Evolutionary conservation across 2,113 vertebrate species (phyloP).

Genomic region (Hippopotamus amphibius): DNA sequence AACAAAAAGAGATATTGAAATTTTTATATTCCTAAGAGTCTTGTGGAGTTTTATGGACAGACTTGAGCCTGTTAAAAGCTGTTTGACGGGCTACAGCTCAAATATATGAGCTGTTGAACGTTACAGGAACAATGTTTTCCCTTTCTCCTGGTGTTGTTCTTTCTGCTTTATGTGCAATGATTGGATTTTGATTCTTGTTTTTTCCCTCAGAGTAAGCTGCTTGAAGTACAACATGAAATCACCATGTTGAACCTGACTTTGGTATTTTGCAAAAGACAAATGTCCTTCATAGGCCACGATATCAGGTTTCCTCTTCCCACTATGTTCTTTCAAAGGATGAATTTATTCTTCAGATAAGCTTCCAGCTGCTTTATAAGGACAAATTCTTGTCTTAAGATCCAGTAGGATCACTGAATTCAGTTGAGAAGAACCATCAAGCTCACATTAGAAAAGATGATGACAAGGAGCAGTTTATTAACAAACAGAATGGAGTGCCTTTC

Average conservation of each 20-base stretch:
- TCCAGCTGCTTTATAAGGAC: background rate
- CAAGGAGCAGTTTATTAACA: background rate
- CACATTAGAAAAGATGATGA: background rate
- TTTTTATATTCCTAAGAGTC: background rate
- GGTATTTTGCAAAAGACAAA: slow-evolving; percentile 28
- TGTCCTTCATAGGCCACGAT: background rate
- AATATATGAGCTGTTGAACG: background rate
- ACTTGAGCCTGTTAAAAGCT: background rate
- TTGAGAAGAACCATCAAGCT: background rate
- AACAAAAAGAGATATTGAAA: background rate
- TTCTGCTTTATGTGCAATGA: background rate
- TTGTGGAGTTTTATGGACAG: background rate
- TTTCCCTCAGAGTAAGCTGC: slow-evolving; percentile 9
- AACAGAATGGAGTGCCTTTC: background rate
- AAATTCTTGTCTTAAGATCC: background rate
- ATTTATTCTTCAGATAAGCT: slow-evolving; percentile 32
- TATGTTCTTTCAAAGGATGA: background rate
- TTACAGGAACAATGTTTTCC: background rate
- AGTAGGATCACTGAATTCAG: background rate
- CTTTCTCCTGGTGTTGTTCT: background rate
- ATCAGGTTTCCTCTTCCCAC: slow-evolving; percentile 14
- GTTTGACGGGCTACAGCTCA: background rate
- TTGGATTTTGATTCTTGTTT: background rate
- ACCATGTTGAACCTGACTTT: background rate
- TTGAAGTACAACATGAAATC: background rate